Evolutionary conservation across 2,888 invertebrate genomes (phyloP), one percentile per base, ranked within the genome.

Genomic region (Rhopalosiphum nymphaeae): DNA sequence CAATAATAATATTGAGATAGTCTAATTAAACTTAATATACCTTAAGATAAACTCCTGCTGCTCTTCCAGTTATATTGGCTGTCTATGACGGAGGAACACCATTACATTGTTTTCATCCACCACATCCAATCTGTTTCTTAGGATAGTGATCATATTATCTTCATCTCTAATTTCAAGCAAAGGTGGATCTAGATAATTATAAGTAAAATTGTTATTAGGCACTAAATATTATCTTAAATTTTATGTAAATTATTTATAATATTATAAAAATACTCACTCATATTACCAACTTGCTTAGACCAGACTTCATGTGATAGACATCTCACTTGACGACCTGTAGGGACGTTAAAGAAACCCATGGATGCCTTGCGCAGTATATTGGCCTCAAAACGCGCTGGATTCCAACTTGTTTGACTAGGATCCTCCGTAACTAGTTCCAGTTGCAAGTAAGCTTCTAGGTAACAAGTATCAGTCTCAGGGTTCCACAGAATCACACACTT

Each of bases 401-500:
- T 95, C 95, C 95, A 95, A 53, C 94, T 94, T 13, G 95, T 85
- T 44, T 93, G 85, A 78, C 91, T 95, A n/a, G 92, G 93, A 94
- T 95, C 93, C 49, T 95, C 94, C 29, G 89, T 91, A 42, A 94
- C n/a, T 36, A 92, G 42, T 91, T 94, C 94, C 56, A 95, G 61
- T 21, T 94, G 95, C 61, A 95, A 95, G 89, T 95, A 95, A 16
- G 95, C 95, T 89, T 95, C 95, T 25, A 95, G 94, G 94, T 95
- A 95, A 85, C 95, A 95, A 89, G 94, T 95, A 85, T 95, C 95
- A 61, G 95, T 94, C 61, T 95, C 93, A 29, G 95, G 95, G 84
- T 95, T 95, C 95, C 95, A 95, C 42, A 95, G 94, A 91, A 95
- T 95, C 44, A 95, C 90, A 95, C 95, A 95, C 61, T 95, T 94